These are phyloP conservation scores for Campylomormyrus numenius DNA, from an alignment of 2,113 vertebrate species.

Conservation along the genomic window DNA sequence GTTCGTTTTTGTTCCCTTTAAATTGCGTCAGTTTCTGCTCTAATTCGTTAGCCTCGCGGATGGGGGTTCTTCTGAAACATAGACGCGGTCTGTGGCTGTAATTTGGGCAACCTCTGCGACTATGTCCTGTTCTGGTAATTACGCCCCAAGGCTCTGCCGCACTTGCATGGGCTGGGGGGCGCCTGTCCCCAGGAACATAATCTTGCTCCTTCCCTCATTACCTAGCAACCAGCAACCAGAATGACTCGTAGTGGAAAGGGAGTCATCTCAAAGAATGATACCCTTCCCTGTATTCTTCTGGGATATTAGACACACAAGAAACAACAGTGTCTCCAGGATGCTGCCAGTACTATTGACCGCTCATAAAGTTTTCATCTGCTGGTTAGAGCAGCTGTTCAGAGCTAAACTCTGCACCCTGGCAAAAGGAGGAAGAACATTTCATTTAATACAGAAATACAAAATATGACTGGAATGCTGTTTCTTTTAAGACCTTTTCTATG, in stretches of 20 bases:
- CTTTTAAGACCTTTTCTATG: not conserved
- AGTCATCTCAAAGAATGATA: not conserved
- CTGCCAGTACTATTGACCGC: not conserved
- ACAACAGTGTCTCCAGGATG: not conserved
- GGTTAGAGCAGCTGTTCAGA: not conserved
- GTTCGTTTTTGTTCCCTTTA: not conserved
- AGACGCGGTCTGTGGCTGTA: not conserved
- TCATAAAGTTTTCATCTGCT: not conserved
- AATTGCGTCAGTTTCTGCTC: slow-evolving; percentile 10
- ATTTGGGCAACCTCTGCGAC: slow-evolving; percentile 41
- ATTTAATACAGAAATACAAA: not conserved
- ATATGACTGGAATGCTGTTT: not conserved
- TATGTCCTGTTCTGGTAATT: slow-evolving; percentile 57
- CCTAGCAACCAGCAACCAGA: slow-evolving; percentile 22
- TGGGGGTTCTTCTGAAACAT: not conserved
- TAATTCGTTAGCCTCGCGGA: slow-evolving; percentile 25
- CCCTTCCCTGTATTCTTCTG: not conserved
- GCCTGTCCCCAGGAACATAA: not conserved
- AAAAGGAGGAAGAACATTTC: not conserved
- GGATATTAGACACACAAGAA: not conserved
- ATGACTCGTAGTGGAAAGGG: not conserved
- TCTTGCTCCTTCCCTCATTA: slow-evolving; percentile 16
- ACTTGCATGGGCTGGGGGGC: slow-evolving; percentile 39
- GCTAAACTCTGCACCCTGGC: not conserved
- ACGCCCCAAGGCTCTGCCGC: slow-evolving; percentile 51